These are phyloP conservation scores for Arnoldichthys spilopterus DNA, from an alignment of 2,797 vertebrate species.

Conservation along the genomic window DNA sequence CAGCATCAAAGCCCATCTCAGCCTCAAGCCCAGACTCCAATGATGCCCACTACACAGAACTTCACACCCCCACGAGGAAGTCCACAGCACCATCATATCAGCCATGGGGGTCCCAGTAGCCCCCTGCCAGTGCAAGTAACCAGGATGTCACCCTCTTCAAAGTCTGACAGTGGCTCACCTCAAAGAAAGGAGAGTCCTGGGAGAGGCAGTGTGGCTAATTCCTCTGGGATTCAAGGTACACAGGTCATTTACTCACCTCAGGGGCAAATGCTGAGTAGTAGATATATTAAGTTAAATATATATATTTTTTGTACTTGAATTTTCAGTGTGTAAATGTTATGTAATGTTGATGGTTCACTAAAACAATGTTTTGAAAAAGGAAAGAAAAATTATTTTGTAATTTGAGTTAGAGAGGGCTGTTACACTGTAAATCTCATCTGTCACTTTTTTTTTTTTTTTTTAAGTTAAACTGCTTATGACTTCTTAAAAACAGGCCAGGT, in stretches of 20 bases:
- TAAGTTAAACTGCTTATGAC: too few relatives aligned
- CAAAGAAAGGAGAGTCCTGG: slow-evolving; percentile 70
- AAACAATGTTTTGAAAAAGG: too few relatives aligned
- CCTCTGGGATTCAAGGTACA: slow-evolving; percentile 53
- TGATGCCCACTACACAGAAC: slow-evolving; percentile 72
- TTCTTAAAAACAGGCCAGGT: too few relatives aligned
- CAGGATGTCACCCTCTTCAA: slow-evolving; percentile 68
- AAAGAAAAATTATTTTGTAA: too few relatives aligned
- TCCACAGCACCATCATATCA: slow-evolving; percentile 74
- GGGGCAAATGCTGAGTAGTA: background rate
- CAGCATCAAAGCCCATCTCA: slow-evolving; percentile 56
- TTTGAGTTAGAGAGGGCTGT: too few relatives aligned
- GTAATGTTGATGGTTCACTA: too few relatives aligned
- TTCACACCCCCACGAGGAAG: slow-evolving; percentile 77
- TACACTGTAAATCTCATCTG: too few relatives aligned
- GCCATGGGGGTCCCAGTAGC: slow-evolving; percentile 69
- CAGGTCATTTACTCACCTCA: background rate
- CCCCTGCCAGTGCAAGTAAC: slow-evolving; percentile 70
- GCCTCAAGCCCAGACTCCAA: slow-evolving; percentile 66
- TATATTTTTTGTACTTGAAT: background rate
- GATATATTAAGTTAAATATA: background rate
- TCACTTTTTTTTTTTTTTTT: too few relatives aligned
- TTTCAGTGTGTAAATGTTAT: too few relatives aligned
- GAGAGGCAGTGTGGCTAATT: slow-evolving; percentile 60
- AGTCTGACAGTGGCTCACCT: slow-evolving; percentile 72